phyloP scores from a whole-genome alignment of 1,140 invertebrate species.

The Bathynomus jamesi region DNA sequence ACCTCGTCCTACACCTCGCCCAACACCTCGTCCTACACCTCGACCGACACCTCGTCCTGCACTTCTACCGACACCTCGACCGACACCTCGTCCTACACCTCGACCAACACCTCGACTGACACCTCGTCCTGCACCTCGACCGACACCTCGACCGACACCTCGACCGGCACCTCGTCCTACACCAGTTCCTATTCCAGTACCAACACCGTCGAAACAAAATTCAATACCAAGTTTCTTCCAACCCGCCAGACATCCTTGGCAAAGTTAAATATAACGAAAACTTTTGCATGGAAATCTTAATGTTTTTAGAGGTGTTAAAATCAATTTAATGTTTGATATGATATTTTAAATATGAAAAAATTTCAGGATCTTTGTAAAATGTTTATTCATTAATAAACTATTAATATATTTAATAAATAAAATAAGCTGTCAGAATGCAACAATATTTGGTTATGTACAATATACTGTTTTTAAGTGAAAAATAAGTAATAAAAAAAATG shows the following conservation, averaged over 20 bases:
- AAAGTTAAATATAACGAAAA: too few species aligned
- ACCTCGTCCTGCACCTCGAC: not conserved
- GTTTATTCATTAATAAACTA: too few species aligned
- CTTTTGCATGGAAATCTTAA: too few species aligned
- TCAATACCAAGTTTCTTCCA: not conserved
- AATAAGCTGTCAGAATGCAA: too few species aligned
- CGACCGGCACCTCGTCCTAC: not conserved
- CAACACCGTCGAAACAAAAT: not conserved
- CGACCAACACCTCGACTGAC: not conserved
- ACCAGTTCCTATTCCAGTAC: not conserved
- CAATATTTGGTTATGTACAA: too few species aligned
- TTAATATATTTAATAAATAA: too few species aligned
- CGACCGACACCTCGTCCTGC: not conserved
- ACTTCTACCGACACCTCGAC: not conserved
- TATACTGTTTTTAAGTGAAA: too few species aligned
- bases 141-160: not conserved
- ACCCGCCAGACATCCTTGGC: not conserved
- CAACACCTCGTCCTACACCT: not conserved
- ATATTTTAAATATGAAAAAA: too few species aligned
- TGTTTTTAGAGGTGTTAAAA: too few species aligned
- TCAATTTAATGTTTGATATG: too few species aligned
- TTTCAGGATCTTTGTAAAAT: too few species aligned
- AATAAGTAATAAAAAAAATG: too few species aligned
- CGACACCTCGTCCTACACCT: not conserved
- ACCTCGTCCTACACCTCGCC: not conserved